Evolutionary conservation across 2,113 vertebrate genomes (phyloP).

Genomic region (Syngnathus scovelli): DNA sequence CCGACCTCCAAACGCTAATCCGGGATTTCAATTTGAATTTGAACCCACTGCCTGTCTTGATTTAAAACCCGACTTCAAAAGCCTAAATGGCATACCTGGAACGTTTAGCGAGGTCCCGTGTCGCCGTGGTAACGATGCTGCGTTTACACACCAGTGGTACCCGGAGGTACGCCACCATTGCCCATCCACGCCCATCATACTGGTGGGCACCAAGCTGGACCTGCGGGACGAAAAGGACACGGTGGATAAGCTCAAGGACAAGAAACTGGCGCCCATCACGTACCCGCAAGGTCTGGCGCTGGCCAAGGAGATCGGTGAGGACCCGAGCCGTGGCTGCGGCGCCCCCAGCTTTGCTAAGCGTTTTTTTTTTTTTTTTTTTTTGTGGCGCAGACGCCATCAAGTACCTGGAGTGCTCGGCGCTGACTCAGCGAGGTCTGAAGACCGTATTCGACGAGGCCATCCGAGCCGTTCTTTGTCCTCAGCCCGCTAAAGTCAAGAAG

Average conservation of each 20-base stretch:
- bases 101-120: too few relatives aligned
- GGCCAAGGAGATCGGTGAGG: conserved; percentile 91
- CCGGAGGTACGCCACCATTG: conserved; percentile 95
- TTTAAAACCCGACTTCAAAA: too few relatives aligned
- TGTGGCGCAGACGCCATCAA: conserved; percentile 78
- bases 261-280: conserved; percentile 93
- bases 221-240: conserved; percentile 96
- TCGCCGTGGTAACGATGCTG: too few relatives aligned
- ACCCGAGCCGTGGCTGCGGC: too few relatives aligned
- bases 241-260: conserved; percentile 96
- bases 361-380: neutral
- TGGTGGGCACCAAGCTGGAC: conserved; percentile 94
- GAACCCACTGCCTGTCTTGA: neutral
- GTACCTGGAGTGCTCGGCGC: conserved; percentile 87
- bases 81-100: too few relatives aligned
- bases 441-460: conserved; percentile 91
- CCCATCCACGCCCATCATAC: conserved; percentile 94
- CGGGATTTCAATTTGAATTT: neutral
- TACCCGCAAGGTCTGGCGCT: conserved; percentile 95
- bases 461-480: conserved; percentile 83
- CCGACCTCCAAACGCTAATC: neutral
- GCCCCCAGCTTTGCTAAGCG: too few relatives aligned
- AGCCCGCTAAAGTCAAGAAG: conserved; percentile 77
- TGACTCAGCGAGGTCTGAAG: conserved; percentile 86
- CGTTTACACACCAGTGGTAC: conserved; percentile 78